Evolutionary conservation across 2,113 vertebrate species (phyloP).

Genomic region (Vulpes lagopus): DNA sequence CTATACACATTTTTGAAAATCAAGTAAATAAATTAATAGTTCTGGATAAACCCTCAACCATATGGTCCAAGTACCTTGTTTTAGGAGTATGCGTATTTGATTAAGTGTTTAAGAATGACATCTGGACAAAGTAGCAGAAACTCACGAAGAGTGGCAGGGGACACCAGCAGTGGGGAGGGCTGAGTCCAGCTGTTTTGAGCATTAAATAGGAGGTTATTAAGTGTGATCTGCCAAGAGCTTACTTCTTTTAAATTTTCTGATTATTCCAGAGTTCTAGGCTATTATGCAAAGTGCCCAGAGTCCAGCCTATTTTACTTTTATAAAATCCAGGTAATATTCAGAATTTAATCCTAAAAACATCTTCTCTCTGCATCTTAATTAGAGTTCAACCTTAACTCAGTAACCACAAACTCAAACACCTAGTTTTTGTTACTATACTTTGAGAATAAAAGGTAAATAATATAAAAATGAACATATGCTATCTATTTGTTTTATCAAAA

Average conservation of each 20-base stretch:
- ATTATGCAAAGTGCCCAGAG: not conserved
- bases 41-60: slow-evolving; percentile 40
- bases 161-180: not conserved
- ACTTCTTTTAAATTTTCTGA: slow-evolving; percentile 16
- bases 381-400: not conserved
- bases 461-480: not conserved
- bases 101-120: slow-evolving; percentile 59
- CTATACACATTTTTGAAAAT: not conserved
- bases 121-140: slow-evolving; percentile 22
- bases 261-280: not conserved
- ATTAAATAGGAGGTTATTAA: slow-evolving; percentile 16
- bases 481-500: not conserved
- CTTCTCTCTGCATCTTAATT: slow-evolving; percentile 51
- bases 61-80: slow-evolving; percentile 55
- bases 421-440: not conserved
- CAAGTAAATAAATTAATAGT: slow-evolving; percentile 60
- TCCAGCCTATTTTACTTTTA: not conserved
- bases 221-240: not conserved
- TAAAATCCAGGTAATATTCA: not conserved
- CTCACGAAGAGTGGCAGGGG: not conserved
- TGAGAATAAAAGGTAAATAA: not conserved
- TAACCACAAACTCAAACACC: not conserved
- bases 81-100: slow-evolving; percentile 45
- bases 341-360: not conserved
- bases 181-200: not conserved